Percentiles rank a stretch among this genome's conserved stretches.
Evolutionary conservation across 2,113 vertebrate species (phyloP).

Genomic region (Urocynchramus pylzowi): DNA sequence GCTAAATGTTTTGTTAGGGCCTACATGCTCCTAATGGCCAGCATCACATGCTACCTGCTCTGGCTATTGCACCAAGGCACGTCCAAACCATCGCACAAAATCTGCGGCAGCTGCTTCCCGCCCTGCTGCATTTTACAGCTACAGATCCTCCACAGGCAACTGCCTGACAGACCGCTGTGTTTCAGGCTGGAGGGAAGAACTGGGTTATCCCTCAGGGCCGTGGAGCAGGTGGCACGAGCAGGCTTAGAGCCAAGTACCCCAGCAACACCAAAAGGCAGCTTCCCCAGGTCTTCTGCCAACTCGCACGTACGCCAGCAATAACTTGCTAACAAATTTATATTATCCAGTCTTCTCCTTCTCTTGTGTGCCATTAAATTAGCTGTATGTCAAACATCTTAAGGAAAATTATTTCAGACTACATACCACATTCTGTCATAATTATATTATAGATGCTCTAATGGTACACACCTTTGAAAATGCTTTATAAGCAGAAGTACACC

Average conservation of each 20-base stretch:
- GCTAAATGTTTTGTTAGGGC: background rate
- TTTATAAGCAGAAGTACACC: background rate
- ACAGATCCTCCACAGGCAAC: background rate
- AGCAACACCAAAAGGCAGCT: background rate
- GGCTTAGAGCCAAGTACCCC: background rate
- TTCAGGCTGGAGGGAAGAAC: background rate
- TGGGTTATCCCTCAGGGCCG: accelerated
- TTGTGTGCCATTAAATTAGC: background rate
- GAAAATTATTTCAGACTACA: background rate
- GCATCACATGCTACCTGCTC: background rate
- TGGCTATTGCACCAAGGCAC: accelerated
- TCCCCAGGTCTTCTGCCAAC: background rate
- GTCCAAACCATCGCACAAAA: accelerated
- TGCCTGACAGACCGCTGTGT: accelerated
- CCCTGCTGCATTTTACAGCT: background rate
- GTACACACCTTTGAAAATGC: background rate
- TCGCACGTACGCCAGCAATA: accelerated
- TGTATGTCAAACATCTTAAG: background rate
- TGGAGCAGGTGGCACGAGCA: background rate
- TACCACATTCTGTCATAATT: background rate
- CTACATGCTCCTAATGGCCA: background rate
- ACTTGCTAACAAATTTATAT: background rate
- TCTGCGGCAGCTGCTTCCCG: accelerated
- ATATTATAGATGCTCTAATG: accelerated
- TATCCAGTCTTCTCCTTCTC: background rate